Percentiles rank a stretch among this genome's conserved stretches.
phyloP scores from a whole-genome alignment of 2,113 vertebrate species.

The Neolamprologus fasciatus region DNA sequence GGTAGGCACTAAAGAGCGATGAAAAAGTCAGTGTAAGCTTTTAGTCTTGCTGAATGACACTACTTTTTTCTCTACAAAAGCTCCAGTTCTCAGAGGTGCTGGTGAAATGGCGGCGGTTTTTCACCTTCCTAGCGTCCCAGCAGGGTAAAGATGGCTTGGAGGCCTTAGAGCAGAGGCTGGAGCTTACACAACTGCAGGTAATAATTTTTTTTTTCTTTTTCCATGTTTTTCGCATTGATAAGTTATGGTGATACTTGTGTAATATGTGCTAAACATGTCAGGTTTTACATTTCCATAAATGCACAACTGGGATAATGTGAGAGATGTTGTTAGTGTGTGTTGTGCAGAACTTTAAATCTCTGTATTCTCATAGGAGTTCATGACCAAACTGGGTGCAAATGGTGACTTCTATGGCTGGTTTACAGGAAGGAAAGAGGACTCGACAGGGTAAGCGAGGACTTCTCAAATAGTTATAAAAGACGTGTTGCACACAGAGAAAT shows the following conservation, averaged over 20 bases:
- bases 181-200: constrained; percentile 82
- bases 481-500: not conserved
- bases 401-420: constrained; percentile 80
- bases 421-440: constrained; percentile 57
- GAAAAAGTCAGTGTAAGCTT: not conserved
- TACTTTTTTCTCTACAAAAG: constrained; percentile 48
- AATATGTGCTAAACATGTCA: not conserved
- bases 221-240: not conserved
- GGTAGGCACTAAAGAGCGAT: constrained; percentile 66
- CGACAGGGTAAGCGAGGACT: constrained; percentile 70
- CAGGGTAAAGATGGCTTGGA: constrained; percentile 73
- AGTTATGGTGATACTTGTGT: not conserved
- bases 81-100: constrained; percentile 85
- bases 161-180: constrained; percentile 75
- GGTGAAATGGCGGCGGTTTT: constrained; percentile 84
- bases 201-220: not conserved
- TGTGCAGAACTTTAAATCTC: not conserved
- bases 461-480: not conserved
- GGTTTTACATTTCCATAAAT: not conserved
- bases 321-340: not conserved
- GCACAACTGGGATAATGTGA: not conserved
- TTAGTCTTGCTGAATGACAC: not conserved
- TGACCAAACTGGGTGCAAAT: constrained; percentile 76
- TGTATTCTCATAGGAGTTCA: constrained; percentile 66
- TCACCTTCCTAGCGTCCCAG: constrained; percentile 77